Evolutionary conservation across 2,113 vertebrate genomes (phyloP), one percentile per base, ranked within the genome.

Genomic region (Bagarius yarrelli): DNA sequence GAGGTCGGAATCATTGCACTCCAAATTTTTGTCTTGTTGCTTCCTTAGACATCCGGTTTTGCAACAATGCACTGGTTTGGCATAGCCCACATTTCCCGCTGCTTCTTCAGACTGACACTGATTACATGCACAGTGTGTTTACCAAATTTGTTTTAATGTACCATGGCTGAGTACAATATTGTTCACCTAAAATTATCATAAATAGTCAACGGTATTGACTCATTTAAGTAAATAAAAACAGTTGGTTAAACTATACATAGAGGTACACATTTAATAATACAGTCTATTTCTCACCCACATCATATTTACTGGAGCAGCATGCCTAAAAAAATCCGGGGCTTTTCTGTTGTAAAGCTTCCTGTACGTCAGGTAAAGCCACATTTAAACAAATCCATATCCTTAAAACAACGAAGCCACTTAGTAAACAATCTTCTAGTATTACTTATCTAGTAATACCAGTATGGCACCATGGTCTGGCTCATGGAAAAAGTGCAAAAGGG

Each of bases 81-180:
- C 83, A 79, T 60, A 80, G 78, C 80, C 83, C 82, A 27, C 53
- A 66, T 81, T 83, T 89, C 81, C 81, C 82, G 80, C 76, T 85
- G 84, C 86, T 89, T 83, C 87, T 88, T 50, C n/a, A 84, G 40
- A 85, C 73, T 88, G 79, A 89, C 85, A 87, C 75, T 85, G 88
- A 93, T 89, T 87, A 89, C 84, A 85, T 55, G 57, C 78, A 83
- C 83, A 89, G 89, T 89, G 86, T 88, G 87, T 91, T 90, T 89
- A 89, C 84, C 34, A 83, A 64, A 88, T 88, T 86, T 83, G 64
- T 44, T 66, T 72, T 90, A 92, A 92, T 87, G 84, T 90, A 84
- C 87, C 85, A 84, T 81, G 83, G 87, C 88, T 89, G 89, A 89
- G 88, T 80, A 90, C 84, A 91, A 90, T 89, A 87, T 87, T 89